A percentile compares a stretch with the other conserved stretches of the same genome.
These are phyloP conservation scores for Phocoena phocoena DNA, from an alignment of 2,113 vertebrate species.

Conservation along the genomic window DNA sequence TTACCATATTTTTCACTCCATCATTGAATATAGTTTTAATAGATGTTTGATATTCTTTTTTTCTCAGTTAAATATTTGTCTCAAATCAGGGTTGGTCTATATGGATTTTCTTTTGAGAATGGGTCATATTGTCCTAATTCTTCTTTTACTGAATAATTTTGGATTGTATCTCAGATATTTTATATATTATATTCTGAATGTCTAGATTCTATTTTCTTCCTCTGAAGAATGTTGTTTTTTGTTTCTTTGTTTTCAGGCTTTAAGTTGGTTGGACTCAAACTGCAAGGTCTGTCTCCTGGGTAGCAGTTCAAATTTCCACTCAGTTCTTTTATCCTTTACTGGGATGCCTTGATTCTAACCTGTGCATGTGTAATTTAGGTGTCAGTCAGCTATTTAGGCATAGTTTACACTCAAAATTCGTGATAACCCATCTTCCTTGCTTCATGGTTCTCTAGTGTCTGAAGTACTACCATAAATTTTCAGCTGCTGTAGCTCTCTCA, in stretches of 20 bases:
- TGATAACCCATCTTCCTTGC: not conserved
- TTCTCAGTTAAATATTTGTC: not conserved
- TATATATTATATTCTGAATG: not conserved
- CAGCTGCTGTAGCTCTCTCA: not conserved
- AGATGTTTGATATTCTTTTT: not conserved
- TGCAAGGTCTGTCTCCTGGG: not conserved
- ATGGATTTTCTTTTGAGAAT: not conserved
- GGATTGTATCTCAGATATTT: not conserved
- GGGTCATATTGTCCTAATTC: not conserved
- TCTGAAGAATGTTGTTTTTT: not conserved
- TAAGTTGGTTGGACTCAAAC: not conserved
- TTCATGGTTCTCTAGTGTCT: not conserved
- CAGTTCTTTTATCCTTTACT: not conserved
- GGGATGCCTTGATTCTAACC: not conserved
- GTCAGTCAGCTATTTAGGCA: not conserved
- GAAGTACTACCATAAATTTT: not conserved
- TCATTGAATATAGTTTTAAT: not conserved
- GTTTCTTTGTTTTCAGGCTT: not conserved
- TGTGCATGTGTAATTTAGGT: not conserved
- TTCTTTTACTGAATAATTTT: not conserved
- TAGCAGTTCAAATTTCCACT: not conserved
- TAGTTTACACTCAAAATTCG: not conserved
- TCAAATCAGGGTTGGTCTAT: not conserved
- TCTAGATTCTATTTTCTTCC: not conserved
- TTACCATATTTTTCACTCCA: not conserved